phyloP scores from a whole-genome alignment of 2,797 vertebrate genomes.

The Brotula barbata region DNA sequence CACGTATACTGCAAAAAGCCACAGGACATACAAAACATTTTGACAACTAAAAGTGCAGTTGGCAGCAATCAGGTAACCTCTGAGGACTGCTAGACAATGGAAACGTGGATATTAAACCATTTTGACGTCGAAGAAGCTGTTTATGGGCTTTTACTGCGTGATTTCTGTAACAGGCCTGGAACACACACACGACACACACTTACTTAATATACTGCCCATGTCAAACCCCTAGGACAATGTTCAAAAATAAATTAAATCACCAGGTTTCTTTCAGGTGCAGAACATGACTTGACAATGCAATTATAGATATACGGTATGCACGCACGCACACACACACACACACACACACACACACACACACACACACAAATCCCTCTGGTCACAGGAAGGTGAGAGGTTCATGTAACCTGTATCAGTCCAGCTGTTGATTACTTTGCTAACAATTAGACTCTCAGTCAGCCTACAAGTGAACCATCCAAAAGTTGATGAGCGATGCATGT shows the following conservation, averaged over 20 bases:
- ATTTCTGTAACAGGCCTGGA: background rate
- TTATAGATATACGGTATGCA: too few relatives aligned
- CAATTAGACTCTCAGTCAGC: slow-evolving; percentile 59
- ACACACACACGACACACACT: background rate
- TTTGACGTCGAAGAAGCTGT: slow-evolving; percentile 10
- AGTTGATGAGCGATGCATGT: slow-evolving; percentile 52
- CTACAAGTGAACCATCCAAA: slow-evolving; percentile 43
- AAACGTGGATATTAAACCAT: slow-evolving; percentile 12
- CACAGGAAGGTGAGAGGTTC: slow-evolving; percentile 34
- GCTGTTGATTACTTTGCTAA: slow-evolving; percentile 65
- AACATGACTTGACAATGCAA: too few relatives aligned
- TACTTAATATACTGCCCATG: slow-evolving; percentile 16
- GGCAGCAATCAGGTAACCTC: slow-evolving; percentile 39
- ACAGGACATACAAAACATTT: slow-evolving; percentile 54
- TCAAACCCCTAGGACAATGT: slow-evolving; percentile 23
- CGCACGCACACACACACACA: slow-evolving; percentile 9
- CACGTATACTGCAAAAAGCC: slow-evolving; percentile 48
- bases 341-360: slow-evolving; percentile 3
- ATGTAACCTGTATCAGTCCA: slow-evolving; percentile 54
- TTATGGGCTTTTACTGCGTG: slow-evolving; percentile 3
- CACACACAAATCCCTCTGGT: slow-evolving; percentile 25
- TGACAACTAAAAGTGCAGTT: slow-evolving; percentile 29
- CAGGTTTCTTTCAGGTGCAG: slow-evolving; percentile 10
- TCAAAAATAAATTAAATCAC: slow-evolving; percentile 14
- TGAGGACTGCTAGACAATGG: slow-evolving; percentile 9